phyloP scores from a whole-genome alignment of 2,113 vertebrate species.

The Spilogale gracilis region DNA sequence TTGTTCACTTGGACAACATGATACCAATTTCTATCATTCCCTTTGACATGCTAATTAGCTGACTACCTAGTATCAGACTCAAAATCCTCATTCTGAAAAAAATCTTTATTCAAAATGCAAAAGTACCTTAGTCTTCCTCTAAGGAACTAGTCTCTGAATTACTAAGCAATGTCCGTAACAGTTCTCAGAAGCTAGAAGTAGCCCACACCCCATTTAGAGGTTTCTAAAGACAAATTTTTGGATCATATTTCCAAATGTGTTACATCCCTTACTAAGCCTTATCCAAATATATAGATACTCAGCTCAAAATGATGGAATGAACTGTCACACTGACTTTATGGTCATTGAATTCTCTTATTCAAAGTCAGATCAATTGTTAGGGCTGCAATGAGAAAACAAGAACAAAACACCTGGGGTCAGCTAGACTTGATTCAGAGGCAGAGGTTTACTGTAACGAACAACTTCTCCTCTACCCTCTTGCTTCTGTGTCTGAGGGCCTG shows the following conservation, averaged over 20 bases:
- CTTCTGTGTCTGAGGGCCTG: background rate
- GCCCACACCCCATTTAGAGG: background rate
- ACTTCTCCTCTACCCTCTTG: background rate
- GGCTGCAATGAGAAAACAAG: background rate
- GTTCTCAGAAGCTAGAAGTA: background rate
- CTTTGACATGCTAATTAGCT: background rate
- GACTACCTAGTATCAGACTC: background rate
- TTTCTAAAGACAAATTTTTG: slow-evolving; percentile 5
- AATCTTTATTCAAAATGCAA: background rate
- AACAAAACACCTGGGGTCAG: background rate
- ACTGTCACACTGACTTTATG: background rate
- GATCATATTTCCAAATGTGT: background rate
- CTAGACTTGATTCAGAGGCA: background rate
- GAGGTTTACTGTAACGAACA: background rate
- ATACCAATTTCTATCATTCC: background rate
- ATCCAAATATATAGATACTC: background rate
- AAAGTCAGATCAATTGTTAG: background rate
- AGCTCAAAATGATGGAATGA: background rate
- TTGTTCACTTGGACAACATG: background rate
- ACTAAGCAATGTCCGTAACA: background rate
- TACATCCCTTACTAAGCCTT: background rate
- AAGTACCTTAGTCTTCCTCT: background rate
- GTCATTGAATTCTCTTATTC: slow-evolving; percentile 3
- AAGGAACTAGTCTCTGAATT: background rate
- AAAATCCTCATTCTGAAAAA: background rate